phyloP scores from a whole-genome alignment of 2,113 vertebrate species.

The human (Homo sapiens) region GRCh38 chr21:37875001-37875500 shows the following conservation, averaged over 20 bases:
- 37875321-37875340: too few species aligned
- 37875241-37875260: background rate
- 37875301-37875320: background rate
- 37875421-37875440: too few species aligned
- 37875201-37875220: background rate
- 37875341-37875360: background rate
- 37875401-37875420: background rate
- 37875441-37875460: accelerated
- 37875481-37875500: too few species aligned
- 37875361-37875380: background rate
- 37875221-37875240: background rate
- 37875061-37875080: background rate
- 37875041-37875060: too few species aligned
- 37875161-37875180: background rate
- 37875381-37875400: background rate
- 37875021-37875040: too few species aligned
- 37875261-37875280: background rate
- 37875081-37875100: accelerated
- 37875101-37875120: background rate
- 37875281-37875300: background rate
- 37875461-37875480: background rate
- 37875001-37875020: background rate
- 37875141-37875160: accelerated
- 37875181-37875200: background rate
- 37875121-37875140: background rate